Base-by-base conservation (phyloP, 1,140 invertebrate species). In the Drosophila oshimai region DNA sequence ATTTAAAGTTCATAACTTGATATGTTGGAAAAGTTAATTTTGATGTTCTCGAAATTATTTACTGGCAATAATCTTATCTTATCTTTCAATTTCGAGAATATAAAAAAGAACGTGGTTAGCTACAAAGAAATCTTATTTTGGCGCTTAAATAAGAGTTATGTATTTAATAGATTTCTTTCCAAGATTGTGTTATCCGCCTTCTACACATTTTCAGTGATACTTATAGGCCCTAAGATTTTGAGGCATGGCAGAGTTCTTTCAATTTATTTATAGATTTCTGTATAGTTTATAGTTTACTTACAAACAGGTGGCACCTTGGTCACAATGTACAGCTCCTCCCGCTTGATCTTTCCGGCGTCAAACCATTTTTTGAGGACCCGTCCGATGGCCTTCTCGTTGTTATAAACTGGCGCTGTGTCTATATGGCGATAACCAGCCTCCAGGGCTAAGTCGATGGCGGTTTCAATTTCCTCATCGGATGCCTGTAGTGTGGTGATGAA, bases 311-410 rank as follows among this genome's bases (percentile, higher is more conserved):
- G 92, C 91, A 96, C 93, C 92, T 97, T 97, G 12, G 96, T 96
- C 1, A 95, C 95, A 53, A 97, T 93, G 90, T 96, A 98, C 17
- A 97, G 91, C 22, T 97, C 96, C 79, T 95, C 94, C 34, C 96
- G 92, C 64, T 93, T 95, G 3, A 96, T 91, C 89, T 93, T 93
- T 17, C 95, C 95, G 36, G 93, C 92, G 57, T 93, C 91, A 39
- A 97, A 92, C 94, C 95, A 96, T 87, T 94, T 93, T 76, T 95
- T 94, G 7, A 97, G 91, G 34, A 95, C 94, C 39, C 92, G 93
- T 12, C 96, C 96, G 78, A 97, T 96, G 6, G 94, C 93, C 62
- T 93, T 93, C 91, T 97, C 96, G 89, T 97, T 98, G 62, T 94
- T 93, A 81, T 97, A 97, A 89, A 95, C 94, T 67, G 94, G 94